A percentile compares a stretch with the other conserved stretches of the same genome.
These are phyloP conservation scores for Macrosiphum euphorbiae DNA, from an alignment of 2,888 invertebrate genomes.

Conservation along the genomic window DNA sequence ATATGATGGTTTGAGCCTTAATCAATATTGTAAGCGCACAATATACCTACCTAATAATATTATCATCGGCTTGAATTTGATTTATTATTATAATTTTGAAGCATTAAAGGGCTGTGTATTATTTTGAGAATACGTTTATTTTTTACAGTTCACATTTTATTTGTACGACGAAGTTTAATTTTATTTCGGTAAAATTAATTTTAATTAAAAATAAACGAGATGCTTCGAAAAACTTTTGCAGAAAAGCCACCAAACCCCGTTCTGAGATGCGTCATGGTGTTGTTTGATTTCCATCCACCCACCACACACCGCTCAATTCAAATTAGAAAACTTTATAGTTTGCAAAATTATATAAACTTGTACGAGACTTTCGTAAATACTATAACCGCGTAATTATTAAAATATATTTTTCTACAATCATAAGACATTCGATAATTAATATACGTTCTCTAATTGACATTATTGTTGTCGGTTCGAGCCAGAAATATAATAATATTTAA, in stretches of 20 bases:
- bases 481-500: neutral
- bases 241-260: neutral
- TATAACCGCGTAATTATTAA: neutral
- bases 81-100: neutral
- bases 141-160: neutral
- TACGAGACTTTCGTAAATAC: neutral
- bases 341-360: neutral
- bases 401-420: neutral
- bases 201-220: slow-evolving; percentile 13
- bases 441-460: neutral
- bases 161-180: neutral
- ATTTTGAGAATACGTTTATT: neutral
- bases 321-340: slow-evolving; percentile 8
- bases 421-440: neutral
- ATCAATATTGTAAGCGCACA: neutral
- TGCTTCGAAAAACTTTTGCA: neutral
- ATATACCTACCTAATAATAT: neutral
- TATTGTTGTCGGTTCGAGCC: neutral
- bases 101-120: neutral
- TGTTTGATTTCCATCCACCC: neutral
- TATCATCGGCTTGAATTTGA: neutral
- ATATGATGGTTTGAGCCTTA: neutral
- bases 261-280: neutral
- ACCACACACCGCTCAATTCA: neutral
- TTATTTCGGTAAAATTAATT: neutral